Evolutionary conservation across 2,797 vertebrate species (phyloP).

Genomic region (Liparis tanakae): DNA sequence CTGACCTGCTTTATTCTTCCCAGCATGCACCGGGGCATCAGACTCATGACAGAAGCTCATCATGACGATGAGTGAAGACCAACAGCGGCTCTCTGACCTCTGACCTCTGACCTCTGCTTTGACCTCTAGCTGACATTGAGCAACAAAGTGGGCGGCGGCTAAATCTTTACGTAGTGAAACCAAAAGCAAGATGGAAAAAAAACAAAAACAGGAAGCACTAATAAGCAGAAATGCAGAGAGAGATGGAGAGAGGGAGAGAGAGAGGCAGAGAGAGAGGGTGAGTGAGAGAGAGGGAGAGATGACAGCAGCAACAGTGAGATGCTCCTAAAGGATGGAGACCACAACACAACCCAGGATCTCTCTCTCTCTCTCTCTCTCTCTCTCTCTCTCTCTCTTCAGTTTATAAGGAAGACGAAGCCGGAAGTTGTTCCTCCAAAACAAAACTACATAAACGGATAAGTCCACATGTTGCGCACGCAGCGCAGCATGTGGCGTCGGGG

Average conservation of each 20-base stretch:
- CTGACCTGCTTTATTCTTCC: neutral
- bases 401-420: neutral
- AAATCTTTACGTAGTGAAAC: constrained; percentile 23
- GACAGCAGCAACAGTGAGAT: neutral
- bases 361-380: neutral
- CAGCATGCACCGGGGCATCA: neutral
- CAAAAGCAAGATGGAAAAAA: neutral
- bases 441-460: neutral
- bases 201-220: neutral
- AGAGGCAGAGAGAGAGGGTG: too few species aligned
- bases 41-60: neutral
- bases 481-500: constrained; percentile 35
- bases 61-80: neutral
- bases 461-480: constrained; percentile 45
- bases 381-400: neutral
- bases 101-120: constrained; percentile 15
- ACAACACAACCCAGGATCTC: neutral
- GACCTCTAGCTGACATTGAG: constrained; percentile 25
- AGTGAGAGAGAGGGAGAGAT: neutral
- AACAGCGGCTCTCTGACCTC: too few species aligned
- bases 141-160: constrained; percentile 11
- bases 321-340: neutral
- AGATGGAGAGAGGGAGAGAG: too few species aligned
- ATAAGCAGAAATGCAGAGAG: neutral
- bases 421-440: constrained; percentile 9